These are phyloP conservation scores for Kuschelorhynchus macadamiae DNA, from an alignment of 2,888 invertebrate species.

Conservation along the genomic window DNA sequence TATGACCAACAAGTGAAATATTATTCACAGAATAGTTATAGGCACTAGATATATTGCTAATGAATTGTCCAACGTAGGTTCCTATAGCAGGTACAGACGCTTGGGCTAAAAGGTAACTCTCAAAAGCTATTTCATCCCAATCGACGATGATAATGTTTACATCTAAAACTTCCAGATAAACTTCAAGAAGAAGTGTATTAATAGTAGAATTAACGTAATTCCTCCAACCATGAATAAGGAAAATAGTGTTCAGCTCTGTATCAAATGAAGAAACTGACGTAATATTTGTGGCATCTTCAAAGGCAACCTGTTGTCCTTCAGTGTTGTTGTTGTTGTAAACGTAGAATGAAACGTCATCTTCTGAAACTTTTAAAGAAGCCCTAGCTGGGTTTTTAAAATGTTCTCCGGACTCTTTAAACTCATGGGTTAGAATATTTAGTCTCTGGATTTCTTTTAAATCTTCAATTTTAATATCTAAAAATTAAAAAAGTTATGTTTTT, in stretches of 20 bases:
- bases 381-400: background rate
- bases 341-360: slow-evolving; percentile 54
- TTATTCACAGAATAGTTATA: slow-evolving; percentile 51
- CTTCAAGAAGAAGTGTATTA: slow-evolving; percentile 52
- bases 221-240: slow-evolving; percentile 63
- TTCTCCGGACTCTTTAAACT: background rate
- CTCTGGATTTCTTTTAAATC: slow-evolving; percentile 9
- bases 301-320: slow-evolving; percentile 11
- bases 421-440: slow-evolving; percentile 7
- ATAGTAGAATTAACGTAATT: slow-evolving; percentile 56
- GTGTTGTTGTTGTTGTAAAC: slow-evolving; percentile 25
- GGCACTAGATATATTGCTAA: slow-evolving; percentile 52
- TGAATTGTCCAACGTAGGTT: slow-evolving; percentile 55
- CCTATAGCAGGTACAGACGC: slow-evolving; percentile 56
- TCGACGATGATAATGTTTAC: slow-evolving; percentile 63
- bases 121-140: slow-evolving; percentile 58
- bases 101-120: slow-evolving; percentile 53
- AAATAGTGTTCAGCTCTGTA: slow-evolving; percentile 54
- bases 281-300: slow-evolving; percentile 27
- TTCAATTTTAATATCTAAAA: slow-evolving; percentile 5
- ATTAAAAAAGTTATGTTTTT: background rate
- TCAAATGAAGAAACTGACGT: slow-evolving; percentile 45
- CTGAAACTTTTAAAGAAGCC: slow-evolving; percentile 1
- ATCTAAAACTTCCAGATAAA: slow-evolving; percentile 55
- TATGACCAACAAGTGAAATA: slow-evolving; percentile 57